Conservation (phyloP, 2,888 invertebrate species). For the Pseudococcus jackbeardsleyi region DNA sequence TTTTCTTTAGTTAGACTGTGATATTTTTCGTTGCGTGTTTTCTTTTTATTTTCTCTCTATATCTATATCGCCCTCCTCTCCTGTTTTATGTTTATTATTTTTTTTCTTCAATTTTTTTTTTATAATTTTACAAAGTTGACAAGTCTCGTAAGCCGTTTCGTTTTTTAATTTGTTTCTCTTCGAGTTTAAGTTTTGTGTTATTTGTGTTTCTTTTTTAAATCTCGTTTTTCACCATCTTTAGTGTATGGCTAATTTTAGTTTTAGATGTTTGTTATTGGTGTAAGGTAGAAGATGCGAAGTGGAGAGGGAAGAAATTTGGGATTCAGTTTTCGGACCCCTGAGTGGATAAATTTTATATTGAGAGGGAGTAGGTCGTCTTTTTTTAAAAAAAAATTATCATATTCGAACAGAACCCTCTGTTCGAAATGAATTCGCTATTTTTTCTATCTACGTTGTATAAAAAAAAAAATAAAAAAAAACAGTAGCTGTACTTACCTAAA, state of each 20-base stretch:
- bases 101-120: slow-evolving; percentile 56
- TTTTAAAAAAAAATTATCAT: too few relatives aligned
- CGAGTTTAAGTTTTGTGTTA: slow-evolving; percentile 48
- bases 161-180: slow-evolving; percentile 42
- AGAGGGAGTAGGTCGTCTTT: too few relatives aligned
- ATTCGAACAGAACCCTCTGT: too few relatives aligned
- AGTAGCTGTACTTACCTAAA: too few relatives aligned
- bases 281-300: background rate
- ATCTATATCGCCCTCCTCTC: slow-evolving; percentile 26
- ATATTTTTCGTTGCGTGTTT: slow-evolving; percentile 64
- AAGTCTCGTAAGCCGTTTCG: slow-evolving; percentile 45
- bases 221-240: background rate
- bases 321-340: background rate
- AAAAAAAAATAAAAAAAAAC: too few relatives aligned
- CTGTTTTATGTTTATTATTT: background rate
- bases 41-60: slow-evolving; percentile 49
- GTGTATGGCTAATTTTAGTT: background rate
- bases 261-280: background rate
- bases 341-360: background rate
- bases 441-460: too few relatives aligned
- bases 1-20: slow-evolving; percentile 62
- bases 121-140: slow-evolving; percentile 62
- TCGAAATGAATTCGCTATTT: too few relatives aligned
- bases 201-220: slow-evolving; percentile 12
- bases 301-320: background rate